These are phyloP conservation scores for Lymantria monacha DNA, from an alignment of 2,888 invertebrate species.

Conservation along the genomic window DNA sequence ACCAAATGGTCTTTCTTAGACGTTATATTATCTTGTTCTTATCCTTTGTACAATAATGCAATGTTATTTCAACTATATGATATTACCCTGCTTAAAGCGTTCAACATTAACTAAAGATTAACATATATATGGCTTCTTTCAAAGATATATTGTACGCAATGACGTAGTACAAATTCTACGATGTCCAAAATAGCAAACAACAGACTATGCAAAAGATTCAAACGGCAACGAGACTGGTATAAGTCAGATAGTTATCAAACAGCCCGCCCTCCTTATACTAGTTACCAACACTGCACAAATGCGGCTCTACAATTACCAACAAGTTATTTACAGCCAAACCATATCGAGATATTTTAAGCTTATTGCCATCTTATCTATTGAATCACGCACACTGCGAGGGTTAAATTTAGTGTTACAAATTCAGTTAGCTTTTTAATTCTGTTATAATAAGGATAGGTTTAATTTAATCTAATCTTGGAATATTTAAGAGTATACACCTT, in stretches of 20 bases:
- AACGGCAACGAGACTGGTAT: constrained; percentile 40
- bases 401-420: constrained; percentile 40
- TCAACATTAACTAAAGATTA: constrained; percentile 25
- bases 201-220: constrained; percentile 44
- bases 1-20: constrained; percentile 66
- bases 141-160: constrained; percentile 25
- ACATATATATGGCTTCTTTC: constrained; percentile 27
- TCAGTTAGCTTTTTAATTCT: constrained; percentile 33
- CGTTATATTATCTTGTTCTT: constrained; percentile 59
- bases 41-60: constrained; percentile 69
- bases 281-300: constrained; percentile 41
- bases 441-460: constrained; percentile 29
- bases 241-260: constrained; percentile 56
- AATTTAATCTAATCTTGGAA: not conserved
- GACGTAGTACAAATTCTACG: constrained; percentile 33
- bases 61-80: constrained; percentile 46
- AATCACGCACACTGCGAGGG: constrained; percentile 49
- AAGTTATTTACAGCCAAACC: constrained; percentile 60
- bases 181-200: constrained; percentile 38
- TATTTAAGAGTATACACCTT: not conserved
- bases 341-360: constrained; percentile 57
- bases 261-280: constrained; percentile 43
- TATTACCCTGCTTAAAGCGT: constrained; percentile 28
- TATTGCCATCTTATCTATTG: constrained; percentile 57
- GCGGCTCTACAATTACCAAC: constrained; percentile 59